phyloP scores from a whole-genome alignment of 2,113 vertebrate species.

The Macrotus californicus region DNA sequence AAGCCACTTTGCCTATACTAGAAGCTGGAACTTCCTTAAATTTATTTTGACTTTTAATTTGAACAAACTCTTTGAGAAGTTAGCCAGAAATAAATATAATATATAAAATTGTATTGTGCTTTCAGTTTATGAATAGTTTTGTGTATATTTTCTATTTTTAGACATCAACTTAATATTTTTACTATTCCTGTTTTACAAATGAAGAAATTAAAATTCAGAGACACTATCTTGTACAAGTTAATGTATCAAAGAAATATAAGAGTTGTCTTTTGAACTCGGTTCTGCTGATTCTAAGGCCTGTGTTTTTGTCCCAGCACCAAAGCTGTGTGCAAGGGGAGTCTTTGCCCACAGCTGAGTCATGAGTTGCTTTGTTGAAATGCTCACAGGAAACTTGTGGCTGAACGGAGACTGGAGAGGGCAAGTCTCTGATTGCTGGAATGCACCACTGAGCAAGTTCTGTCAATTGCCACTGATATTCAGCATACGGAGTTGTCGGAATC shows the following conservation, averaged over 20 bases:
- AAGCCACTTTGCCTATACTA: not conserved
- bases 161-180: conserved; percentile 18
- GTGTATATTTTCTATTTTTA: not conserved
- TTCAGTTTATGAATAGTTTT: conserved; percentile 11
- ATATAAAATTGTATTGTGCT: not conserved
- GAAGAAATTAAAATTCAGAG: conserved; percentile 11
- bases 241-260: not conserved
- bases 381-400: not conserved
- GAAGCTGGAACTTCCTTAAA: not conserved
- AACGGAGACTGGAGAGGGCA: not conserved
- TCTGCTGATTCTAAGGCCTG: not conserved
- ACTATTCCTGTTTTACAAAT: conserved; percentile 42
- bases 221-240: not conserved
- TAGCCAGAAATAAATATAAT: conserved; percentile 15
- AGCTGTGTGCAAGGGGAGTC: not conserved
- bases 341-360: not conserved
- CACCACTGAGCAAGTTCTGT: not conserved
- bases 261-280: not conserved
- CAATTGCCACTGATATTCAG: not conserved
- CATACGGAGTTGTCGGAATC: not conserved
- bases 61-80: conserved; percentile 25
- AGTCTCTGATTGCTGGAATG: not conserved
- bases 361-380: not conserved
- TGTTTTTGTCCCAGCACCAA: not conserved
- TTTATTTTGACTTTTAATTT: conserved; percentile 23